A percentile compares a stretch with the other conserved stretches of the same genome.
These are phyloP conservation scores for Cyphomyrmex costatus DNA, from an alignment of 1,140 invertebrate species.

Conservation along the genomic window DNA sequence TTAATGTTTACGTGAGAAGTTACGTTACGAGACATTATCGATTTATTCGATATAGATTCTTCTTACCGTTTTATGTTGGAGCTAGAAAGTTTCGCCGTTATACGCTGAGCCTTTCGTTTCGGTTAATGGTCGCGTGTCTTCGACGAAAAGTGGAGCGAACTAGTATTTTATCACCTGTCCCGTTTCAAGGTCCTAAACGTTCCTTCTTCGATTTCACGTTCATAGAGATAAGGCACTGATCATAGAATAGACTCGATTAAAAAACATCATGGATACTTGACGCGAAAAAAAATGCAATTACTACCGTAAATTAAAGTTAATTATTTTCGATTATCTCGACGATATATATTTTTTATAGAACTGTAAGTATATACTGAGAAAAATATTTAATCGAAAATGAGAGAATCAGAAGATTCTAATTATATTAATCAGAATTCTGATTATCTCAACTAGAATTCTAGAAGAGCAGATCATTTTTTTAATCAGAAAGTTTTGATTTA, in stretches of 20 bases:
- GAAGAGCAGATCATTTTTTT: too few species aligned
- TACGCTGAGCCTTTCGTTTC: slow-evolving; percentile 43
- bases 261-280: background rate
- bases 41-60: slow-evolving; percentile 43
- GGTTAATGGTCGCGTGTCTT: slow-evolving; percentile 56
- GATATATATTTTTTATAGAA: too few species aligned
- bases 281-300: background rate
- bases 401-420: too few species aligned
- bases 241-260: background rate
- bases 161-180: slow-evolving; percentile 42
- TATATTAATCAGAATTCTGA: too few species aligned
- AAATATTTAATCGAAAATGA: too few species aligned
- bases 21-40: background rate
- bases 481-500: too few species aligned
- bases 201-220: slow-evolving; percentile 26
- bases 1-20: slow-evolving; percentile 39
- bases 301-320: too few species aligned
- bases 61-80: slow-evolving; percentile 43
- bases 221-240: background rate
- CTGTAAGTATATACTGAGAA: too few species aligned
- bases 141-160: slow-evolving; percentile 44
- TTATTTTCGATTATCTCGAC: too few species aligned
- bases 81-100: slow-evolving; percentile 42
- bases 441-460: too few species aligned
- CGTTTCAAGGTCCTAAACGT: slow-evolving; percentile 49